These are phyloP conservation scores for Eupleurogrammus muticus DNA, from an alignment of 2,797 vertebrate genomes.

Conservation along the genomic window DNA sequence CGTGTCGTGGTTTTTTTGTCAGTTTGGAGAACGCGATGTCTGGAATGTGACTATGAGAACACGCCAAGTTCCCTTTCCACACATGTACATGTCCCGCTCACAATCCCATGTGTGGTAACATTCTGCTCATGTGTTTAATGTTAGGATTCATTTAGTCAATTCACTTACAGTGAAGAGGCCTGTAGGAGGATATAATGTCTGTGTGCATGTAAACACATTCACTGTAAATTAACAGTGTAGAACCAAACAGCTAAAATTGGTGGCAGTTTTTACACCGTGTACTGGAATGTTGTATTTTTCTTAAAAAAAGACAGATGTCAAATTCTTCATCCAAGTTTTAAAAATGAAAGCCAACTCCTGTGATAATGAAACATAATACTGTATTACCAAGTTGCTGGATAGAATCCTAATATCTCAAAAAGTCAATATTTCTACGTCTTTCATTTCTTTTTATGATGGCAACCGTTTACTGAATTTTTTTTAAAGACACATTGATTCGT, in stretches of 20 bases:
- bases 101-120: neutral
- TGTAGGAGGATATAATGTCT: neutral
- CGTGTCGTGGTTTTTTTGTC: neutral
- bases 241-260: slow-evolving; percentile 14
- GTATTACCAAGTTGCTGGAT: slow-evolving; percentile 4
- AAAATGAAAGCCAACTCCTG: slow-evolving; percentile 17
- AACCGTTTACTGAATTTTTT: neutral
- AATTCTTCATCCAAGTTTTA: slow-evolving; percentile 20
- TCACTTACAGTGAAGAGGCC: neutral
- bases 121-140: neutral
- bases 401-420: slow-evolving; percentile 9
- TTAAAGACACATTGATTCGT: neutral
- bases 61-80: slow-evolving; percentile 14
- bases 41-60: slow-evolving; percentile 36
- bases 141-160: neutral
- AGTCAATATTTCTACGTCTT: neutral
- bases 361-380: slow-evolving; percentile 14
- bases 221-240: slow-evolving; percentile 5
- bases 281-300: slow-evolving; percentile 31
- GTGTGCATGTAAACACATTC: slow-evolving; percentile 44
- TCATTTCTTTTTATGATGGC: neutral
- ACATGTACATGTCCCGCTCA: slow-evolving; percentile 34
- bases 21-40: neutral
- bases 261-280: slow-evolving; percentile 7
- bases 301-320: slow-evolving; percentile 9